Evolutionary conservation across 2,797 vertebrate genomes (phyloP), one percentile per base, ranked within the genome.

Genomic region (Microhierax caerulescens): DNA sequence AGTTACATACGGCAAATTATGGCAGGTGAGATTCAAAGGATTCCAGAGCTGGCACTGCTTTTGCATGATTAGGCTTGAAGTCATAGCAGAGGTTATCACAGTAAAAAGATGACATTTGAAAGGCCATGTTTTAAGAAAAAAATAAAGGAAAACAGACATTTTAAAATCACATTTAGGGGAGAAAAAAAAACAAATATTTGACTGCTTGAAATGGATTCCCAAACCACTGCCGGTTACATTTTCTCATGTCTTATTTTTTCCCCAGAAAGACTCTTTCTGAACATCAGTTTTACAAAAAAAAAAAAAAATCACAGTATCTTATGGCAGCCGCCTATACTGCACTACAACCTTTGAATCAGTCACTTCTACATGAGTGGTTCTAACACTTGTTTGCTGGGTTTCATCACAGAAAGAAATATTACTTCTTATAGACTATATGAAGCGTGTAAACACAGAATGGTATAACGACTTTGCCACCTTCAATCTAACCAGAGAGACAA

Each of bases 91-190:
- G 51, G 9, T 36, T 59, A 30, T 43, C 50, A 36, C 4, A 69
- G 30, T 30, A 76, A 91, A 80, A 88, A 21, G 1, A 39, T 63
- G n/a, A 56, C 19, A 43, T 83, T 60, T 93, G 59, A 83, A 88
- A 85, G 21, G 22, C 7, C 7, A 2, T 22, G 11, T 54, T 93
- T 78, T 51, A 69, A 24, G 11, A 54, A 63, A 76, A 78, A 54
- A 7, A 28, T 34, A 84, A 89, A 13, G 11, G 67, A 88, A 86
- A 4, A 2, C 56, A 13, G 11, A 19, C 11, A 60, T 77, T 75
- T 21, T 2, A 37, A 89, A 82, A 27, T 25, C 11, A 28, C 1
- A 28, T n/a, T 72, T 37, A 5, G 1, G 1, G 11, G 1, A 0
- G 0, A 13, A n/a, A 47, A 18, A 21, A 13, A 17, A 45, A 13